A percentile compares a stretch with the other conserved stretches of the same genome.
phyloP scores from a whole-genome alignment of 1,140 invertebrate species.

The Drosophila pseudoananassae region DNA sequence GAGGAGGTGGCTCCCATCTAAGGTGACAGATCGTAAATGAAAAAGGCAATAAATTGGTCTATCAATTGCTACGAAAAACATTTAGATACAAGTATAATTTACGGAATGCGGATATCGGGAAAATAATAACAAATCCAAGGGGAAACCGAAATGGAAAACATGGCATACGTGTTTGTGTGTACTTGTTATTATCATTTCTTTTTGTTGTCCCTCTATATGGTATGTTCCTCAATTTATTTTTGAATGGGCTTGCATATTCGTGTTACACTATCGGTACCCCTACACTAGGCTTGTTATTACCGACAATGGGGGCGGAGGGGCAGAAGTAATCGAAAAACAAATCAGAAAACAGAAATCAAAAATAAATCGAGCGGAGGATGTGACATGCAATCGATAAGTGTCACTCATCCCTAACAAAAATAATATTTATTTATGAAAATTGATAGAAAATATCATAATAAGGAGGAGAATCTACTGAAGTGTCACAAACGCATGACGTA shows the following conservation, averaged over 20 bases:
- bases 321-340: constrained; percentile 25
- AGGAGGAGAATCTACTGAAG: constrained; percentile 14
- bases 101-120: neutral
- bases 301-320: neutral
- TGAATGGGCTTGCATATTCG: neutral
- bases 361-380: constrained; percentile 34
- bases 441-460: neutral
- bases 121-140: neutral
- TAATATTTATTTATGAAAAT: neutral
- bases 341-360: constrained; percentile 29
- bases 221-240: neutral
- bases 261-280: no score
- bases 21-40: neutral
- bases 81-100: neutral
- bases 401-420: constrained; percentile 22
- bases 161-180: constrained; percentile 5
- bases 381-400: constrained; percentile 33
- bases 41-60: neutral
- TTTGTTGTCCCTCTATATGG: neutral
- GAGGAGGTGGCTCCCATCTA: neutral
- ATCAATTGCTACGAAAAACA: constrained; percentile 3
- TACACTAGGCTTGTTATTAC: neutral
- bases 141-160: neutral
- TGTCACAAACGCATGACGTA: no score
- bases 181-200: constrained; percentile 1